These are phyloP conservation scores for Amaurobius ferox DNA, from an alignment of 2,888 invertebrate species.

Conservation along the genomic window DNA sequence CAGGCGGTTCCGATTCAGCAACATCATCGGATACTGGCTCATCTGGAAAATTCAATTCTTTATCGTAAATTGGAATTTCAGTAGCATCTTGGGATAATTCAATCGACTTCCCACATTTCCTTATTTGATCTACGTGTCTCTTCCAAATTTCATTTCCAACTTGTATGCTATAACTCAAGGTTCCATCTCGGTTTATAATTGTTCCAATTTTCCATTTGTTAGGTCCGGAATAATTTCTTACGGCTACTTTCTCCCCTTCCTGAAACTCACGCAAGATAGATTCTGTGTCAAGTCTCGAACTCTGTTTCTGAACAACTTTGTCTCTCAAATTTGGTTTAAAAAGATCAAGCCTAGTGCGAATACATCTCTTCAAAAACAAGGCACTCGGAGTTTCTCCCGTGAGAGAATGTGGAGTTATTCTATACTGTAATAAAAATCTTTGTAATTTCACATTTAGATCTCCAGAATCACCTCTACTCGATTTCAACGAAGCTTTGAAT, in stretches of 20 bases:
- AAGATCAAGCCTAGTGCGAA: no score
- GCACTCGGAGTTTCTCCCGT: no score
- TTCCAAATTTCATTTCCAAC: conserved; percentile 47
- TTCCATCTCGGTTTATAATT: conserved; percentile 42
- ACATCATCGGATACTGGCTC: conserved; percentile 54
- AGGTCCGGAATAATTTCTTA: conserved; percentile 49
- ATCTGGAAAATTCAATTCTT: conserved; percentile 53
- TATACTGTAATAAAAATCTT: no score
- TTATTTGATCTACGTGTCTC: conserved; percentile 52
- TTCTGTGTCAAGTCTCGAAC: conserved; percentile 43
- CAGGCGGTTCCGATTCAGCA: conserved; percentile 46
- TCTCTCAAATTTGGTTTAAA: no score
- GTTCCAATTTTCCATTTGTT: conserved; percentile 47
- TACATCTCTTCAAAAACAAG: no score
- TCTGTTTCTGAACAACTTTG: no score
- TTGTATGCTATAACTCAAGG: conserved; percentile 47
- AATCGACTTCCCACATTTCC: conserved; percentile 48
- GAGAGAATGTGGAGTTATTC: no score
- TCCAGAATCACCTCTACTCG: no score
- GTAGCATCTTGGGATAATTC: conserved; percentile 46
- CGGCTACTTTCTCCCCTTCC: conserved; percentile 48
- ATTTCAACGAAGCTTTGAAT: no score
- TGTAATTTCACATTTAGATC: no score
- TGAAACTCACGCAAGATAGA: conserved; percentile 49
- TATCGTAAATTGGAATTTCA: conserved; percentile 50